Base-by-base conservation (phyloP, 2,797 vertebrate species). In the Sebastiscus tertius region DNA sequence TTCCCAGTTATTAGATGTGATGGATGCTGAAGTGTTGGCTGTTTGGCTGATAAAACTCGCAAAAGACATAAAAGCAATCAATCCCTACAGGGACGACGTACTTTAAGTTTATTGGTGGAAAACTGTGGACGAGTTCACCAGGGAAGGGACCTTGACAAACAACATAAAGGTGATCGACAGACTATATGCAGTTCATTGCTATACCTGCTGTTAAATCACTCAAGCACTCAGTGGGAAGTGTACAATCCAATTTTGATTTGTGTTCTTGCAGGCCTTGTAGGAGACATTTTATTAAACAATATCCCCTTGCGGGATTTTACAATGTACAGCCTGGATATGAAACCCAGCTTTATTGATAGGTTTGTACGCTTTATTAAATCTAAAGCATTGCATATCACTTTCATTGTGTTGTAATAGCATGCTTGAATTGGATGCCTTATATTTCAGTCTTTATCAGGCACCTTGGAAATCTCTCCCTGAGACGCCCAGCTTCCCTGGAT, bases 271-370 rank as follows among this genome's bases (percentile, higher is more conserved):
- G 98, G 98, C 80, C 91, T 99, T 63, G 96, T 98, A 85, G 98
- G 98, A 75, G 96, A 99, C 59, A 86, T 99, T 94, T 96, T 97
- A 88, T 93, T 99, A 88, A 97, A 99, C 90, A 90, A 96, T 61
- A 93, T 85, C 8, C 96, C 97, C 71, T 85, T 99, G 93, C 95
- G 94, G 86, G 95, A 97, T 85, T 99, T 99, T 92, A 97, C 90
- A 89, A 98, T 97, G 86, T 98, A 99, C 94, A 97, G 96, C 87
- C 93, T 99, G 92, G 98, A 99, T 86, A 98, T 99, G 98, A 97
- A 97, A 83, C 92, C 96, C 64, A 89, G 81, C 87, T 99, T 99
- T 90, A 96, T 99, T 80, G 94, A 97, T 83, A 97, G 97, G 98
- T 99, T 87, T 63, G 96, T 91, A 29, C 5, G 9, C 78, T 76